Conservation (phyloP, 2,797 vertebrate genomes). For the Molossus molossus region DNA sequence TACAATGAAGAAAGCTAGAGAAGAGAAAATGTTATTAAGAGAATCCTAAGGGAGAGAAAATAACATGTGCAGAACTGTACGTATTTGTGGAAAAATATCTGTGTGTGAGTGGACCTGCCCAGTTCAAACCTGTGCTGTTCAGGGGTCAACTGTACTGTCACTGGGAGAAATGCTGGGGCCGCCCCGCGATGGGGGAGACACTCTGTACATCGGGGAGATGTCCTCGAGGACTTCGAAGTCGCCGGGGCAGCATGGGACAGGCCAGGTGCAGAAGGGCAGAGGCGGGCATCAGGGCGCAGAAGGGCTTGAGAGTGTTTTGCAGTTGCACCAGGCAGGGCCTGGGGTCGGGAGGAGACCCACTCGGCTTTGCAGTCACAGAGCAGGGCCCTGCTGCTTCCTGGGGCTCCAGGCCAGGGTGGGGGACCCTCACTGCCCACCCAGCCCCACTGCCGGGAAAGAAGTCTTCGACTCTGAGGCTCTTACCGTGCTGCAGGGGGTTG, state of each 20-base stretch:
- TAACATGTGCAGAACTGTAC: not conserved
- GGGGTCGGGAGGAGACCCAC: accelerated
- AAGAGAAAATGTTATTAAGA: not conserved
- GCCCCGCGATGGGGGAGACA: accelerated
- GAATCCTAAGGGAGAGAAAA: not conserved
- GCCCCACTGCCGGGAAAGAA: not conserved
- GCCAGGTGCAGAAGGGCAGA: not conserved
- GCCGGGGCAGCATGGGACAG: not conserved
- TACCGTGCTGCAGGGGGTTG: accelerated
- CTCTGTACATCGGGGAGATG: accelerated
- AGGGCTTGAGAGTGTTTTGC: not conserved
- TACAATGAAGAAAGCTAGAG: not conserved
- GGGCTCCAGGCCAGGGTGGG: too few species aligned
- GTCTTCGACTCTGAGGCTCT: not conserved
- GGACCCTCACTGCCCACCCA: too few species aligned
- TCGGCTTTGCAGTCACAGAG: not conserved
- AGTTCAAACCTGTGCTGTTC: not conserved
- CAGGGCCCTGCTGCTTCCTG: not conserved
- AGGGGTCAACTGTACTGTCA: not conserved
- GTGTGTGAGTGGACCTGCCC: not conserved
- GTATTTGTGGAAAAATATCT: not conserved
- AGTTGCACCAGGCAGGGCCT: too few species aligned
- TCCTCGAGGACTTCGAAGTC: not conserved
- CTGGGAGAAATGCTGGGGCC: not conserved
- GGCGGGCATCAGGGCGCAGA: not conserved